Conservation (phyloP, 2,113 vertebrate genomes). For the Chrysochloris asiatica region DNA sequence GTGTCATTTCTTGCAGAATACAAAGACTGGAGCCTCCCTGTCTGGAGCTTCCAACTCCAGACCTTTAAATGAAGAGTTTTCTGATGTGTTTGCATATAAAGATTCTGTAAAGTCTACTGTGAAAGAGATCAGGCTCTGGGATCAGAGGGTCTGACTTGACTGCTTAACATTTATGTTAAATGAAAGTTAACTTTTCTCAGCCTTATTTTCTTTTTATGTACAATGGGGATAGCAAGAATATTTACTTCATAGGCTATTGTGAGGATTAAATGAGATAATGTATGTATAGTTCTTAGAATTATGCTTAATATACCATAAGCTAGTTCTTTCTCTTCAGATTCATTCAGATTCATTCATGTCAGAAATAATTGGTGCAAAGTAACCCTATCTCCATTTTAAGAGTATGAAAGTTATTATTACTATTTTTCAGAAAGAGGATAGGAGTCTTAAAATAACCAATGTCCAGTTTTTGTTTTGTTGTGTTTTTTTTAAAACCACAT, state of each 20-base stretch:
- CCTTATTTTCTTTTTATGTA: conserved; percentile 26
- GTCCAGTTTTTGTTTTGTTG: conserved; percentile 28
- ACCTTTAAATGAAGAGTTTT: not conserved
- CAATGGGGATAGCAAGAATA: not conserved
- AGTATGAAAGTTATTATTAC: not conserved
- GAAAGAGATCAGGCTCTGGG: not conserved
- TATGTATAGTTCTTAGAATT: not conserved
- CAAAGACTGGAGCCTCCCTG: too few relatives aligned
- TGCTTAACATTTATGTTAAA: not conserved
- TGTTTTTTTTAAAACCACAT: conserved; percentile 41
- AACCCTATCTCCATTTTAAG: not conserved
- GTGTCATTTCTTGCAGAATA: too few relatives aligned
- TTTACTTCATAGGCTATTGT: not conserved
- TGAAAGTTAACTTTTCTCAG: not conserved
- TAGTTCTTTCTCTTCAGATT: not conserved
- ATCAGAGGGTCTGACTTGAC: not conserved
- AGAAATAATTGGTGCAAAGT: conserved; percentile 30
- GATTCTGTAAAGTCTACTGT: not conserved
- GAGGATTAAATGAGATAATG: not conserved
- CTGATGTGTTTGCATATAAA: not conserved
- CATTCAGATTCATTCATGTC: conserved; percentile 11
- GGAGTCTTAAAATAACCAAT: not conserved
- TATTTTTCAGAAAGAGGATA: conserved; percentile 31
- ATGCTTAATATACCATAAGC: not conserved
- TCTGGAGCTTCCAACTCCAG: not conserved